A percentile compares a stretch with the other conserved stretches of the same genome.
Conservation (phyloP, 2,888 invertebrate species). For the Ormia ochracea region DNA sequence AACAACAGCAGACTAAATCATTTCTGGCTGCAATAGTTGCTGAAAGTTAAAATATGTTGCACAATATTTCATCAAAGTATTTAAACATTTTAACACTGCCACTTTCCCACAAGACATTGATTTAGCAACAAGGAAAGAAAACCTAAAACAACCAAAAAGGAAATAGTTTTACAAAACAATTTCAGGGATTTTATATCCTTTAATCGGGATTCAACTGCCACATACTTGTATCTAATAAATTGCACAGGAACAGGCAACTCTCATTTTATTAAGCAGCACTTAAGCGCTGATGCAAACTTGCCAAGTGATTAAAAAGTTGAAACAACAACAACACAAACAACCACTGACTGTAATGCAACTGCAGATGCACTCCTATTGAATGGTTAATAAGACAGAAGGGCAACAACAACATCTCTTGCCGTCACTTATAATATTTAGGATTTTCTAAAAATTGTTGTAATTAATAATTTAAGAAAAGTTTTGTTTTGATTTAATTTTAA, state of each 20-base stretch:
- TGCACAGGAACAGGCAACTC: neutral
- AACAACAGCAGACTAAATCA: neutral
- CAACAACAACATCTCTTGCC: constrained; percentile 10
- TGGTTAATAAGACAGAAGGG: constrained; percentile 45
- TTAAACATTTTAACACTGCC: constrained; percentile 51
- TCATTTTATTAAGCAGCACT: constrained; percentile 6
- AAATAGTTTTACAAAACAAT: constrained; percentile 55
- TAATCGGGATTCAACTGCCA: constrained; percentile 34
- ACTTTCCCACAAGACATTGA: constrained; percentile 57
- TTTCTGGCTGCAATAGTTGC: neutral
- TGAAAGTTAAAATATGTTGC: constrained; percentile 4
- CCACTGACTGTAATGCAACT: constrained; percentile 68
- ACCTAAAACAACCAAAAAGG: constrained; percentile 19
- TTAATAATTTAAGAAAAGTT: no score
- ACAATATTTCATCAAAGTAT: constrained; percentile 20
- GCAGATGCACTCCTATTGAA: constrained; percentile 54
- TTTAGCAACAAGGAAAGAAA: constrained; percentile 28
- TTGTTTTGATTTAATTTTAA: no score
- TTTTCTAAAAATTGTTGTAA: constrained; percentile 29
- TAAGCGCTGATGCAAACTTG: constrained; percentile 67
- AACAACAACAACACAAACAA: no score
- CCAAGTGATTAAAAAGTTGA: constrained; percentile 72
- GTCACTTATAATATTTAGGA: constrained; percentile 3
- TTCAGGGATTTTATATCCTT: constrained; percentile 43
- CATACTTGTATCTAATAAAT: neutral